Percentiles rank a stretch among this genome's conserved stretches.
These are phyloP conservation scores for Orthochromis malagaraziensis DNA, from an alignment of 2,113 vertebrate species.

Conservation along the genomic window DNA sequence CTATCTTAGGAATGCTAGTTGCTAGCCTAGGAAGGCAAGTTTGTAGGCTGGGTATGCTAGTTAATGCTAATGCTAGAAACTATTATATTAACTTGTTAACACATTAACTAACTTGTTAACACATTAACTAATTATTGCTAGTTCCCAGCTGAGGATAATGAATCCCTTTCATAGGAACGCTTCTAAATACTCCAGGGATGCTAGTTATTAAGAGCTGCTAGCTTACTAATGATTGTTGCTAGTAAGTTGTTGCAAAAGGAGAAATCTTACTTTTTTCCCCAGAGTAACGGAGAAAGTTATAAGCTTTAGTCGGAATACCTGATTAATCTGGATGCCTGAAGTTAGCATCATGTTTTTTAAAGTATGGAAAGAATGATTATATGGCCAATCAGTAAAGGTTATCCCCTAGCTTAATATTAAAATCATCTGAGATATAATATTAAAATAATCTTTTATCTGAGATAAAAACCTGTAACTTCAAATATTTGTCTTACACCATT, in stretches of 20 bases:
- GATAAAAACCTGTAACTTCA: not conserved
- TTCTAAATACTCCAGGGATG: not conserved
- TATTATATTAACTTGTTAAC: not conserved
- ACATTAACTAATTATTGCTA: not conserved
- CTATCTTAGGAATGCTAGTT: not conserved
- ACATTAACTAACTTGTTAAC: not conserved
- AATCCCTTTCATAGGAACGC: accelerated
- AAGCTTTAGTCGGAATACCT: not conserved
- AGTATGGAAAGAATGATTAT: not conserved
- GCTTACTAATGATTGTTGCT: not conserved
- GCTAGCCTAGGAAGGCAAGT: not conserved
- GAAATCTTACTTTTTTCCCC: accelerated
- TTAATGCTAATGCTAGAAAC: not conserved
- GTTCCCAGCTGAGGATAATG: not conserved
- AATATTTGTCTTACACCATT: not conserved
- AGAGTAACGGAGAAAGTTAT: accelerated
- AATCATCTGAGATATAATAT: not conserved
- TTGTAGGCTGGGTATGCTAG: not conserved
- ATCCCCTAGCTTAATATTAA: not conserved
- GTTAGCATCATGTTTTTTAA: not conserved
- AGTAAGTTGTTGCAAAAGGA: not conserved
- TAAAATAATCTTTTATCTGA: not conserved
- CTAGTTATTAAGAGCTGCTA: not conserved
- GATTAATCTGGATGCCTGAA: not conserved
- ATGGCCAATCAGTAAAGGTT: not conserved